Evolutionary conservation across 30 jellyfish, hydroid and myxozoan genomes (phyloP), one percentile per base, ranked within the genome.

Genomic region (Turritopsis dohrnii): DNA sequence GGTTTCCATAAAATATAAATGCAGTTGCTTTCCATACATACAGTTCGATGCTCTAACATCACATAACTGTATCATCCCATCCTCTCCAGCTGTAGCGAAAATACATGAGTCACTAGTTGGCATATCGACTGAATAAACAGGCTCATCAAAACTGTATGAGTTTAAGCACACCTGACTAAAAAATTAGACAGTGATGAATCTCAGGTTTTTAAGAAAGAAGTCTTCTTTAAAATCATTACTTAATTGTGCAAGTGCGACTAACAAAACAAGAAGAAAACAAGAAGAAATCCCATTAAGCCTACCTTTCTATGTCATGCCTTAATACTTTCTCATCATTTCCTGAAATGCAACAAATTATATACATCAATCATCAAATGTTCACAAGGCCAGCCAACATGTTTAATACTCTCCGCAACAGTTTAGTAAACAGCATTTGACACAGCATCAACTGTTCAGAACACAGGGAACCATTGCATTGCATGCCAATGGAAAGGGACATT

Each of bases 41-140:
- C 98, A 90, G 18, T 88, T 86, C 24, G 88, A 91, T 21, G 87
- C 79, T 76, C 98, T 73, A 24, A 87, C 91, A 85, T 93, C 98
- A 95, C 96, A 88, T 7, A 93, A 19, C 41, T 87, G 86, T 5
- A 93, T 95, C 28, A 95, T 89, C 8, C 98, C 98, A 75, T 93
- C 94, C 84, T 93, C 98, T 25, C 98, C 94, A n/a, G 98, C 96
- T 52, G 96, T 82, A 16, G 90, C 96, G 72, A 93, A 88, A 52
- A 88, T n/a, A 65, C 85, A 25, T 0, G 80, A 31, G 41, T 81
- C 87, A 52, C 88, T 88, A 4, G 76, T 52, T 74, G 98, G 95
- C 65, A 82, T 54, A 23, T 95, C 87, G 8, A 93, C 87, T 66
- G 95, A 82, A 72, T 93, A 93, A n/a, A 93, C 95, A n/a, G 98